Base-by-base conservation (phyloP, 2,797 vertebrate species). In the Argentina silus region DNA sequence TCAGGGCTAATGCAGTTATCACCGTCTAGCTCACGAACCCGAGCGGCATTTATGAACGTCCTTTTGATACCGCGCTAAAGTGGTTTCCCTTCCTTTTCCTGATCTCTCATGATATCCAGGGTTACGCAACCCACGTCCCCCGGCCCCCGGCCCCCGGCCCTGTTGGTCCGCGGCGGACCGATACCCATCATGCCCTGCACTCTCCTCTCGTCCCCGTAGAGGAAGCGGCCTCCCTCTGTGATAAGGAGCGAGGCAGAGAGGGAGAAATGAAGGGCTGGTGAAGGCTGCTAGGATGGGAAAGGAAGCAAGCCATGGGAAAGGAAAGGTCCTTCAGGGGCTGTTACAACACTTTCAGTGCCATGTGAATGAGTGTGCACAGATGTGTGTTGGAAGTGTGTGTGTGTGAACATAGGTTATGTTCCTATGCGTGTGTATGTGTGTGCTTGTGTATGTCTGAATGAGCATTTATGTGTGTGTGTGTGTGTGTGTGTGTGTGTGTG, bases 221-320 rank as follows among this genome's bases (percentile, higher is more conserved):
- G 90, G 88, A 92, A 88, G 74, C 14, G 73, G n/a, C n/a, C n/a
- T n/a, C n/a, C n/a, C 47, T 11, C 48, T 47, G 83, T 84, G 90
- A 92, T 92, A 93, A 91, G 88, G 19, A 45, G 75, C 50, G 72
- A 74, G 75, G 76, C 82, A 77, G 81, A 74, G 70, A 74, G 65
- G 79, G 63, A 75, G 47, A 72, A 44, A 69, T 70, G 76, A 81
- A 78, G 3, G 63, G 75, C 76, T 76, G 87, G 85, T 85, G 87
- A 88, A 88, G 87, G 83, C 69, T 81, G 78, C 83, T 85, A 83
- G 87, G 83, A 89, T 0, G 71, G 73, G 70, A 64, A 83, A 64
- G 74, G 81, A 74, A 73, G 77, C 68, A 74, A 85, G 77, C 67
- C 89, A 85, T 90, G 86, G 87, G 88, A 89, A 89, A 88, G 80